Base-by-base conservation (phyloP, 2,113 vertebrate species). In the Tachycineta bicolor region DNA sequence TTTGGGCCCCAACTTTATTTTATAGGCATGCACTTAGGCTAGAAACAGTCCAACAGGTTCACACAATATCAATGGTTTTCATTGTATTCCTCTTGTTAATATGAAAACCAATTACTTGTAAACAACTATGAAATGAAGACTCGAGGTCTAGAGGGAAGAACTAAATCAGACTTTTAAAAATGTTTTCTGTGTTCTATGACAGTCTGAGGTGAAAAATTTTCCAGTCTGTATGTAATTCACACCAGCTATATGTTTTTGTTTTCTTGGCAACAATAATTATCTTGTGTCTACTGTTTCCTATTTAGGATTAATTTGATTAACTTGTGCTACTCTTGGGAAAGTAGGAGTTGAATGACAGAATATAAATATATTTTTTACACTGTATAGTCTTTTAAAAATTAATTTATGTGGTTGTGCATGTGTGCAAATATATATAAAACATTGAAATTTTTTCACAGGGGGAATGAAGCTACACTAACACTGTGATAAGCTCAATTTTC, bases 1-100 rank as follows among this genome's bases (percentile, higher is more conserved):
- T 67, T 53, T 94, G 93, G 90, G 88, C 74, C 84, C 28, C 70
- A 94, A 29, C 12, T 84, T 3, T 75, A 87, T 88, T 94, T 93
- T 82, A 80, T 33, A 94, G 73, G 19, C 59, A 44, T 4, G 1
- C 44, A 43, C 14, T 87, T 44, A 74, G 29, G 26, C 21, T 83
- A 81, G 58, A 81, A 94, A 87, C 7, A 85, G n/a, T 52, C 74
- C 47, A 81, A 47, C 44, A 69, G 62, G 52, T 69, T 39, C 15
- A 44, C 9, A 68, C 1, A 0, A 12, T 78, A 60, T 67, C 70
- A 82, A 4, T 85, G 52, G 7, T 67, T 31, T 59, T 50, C 7
- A 0, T 55, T 80, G 28, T 84, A 23, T n/a, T 84, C 6, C 44
- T 73, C 63, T 78, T 73, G 44, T 69, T 93, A 88, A 74, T 33